Conservation (phyloP, 2,797 vertebrate genomes). For the Crocodylus rhombifer region DNA sequence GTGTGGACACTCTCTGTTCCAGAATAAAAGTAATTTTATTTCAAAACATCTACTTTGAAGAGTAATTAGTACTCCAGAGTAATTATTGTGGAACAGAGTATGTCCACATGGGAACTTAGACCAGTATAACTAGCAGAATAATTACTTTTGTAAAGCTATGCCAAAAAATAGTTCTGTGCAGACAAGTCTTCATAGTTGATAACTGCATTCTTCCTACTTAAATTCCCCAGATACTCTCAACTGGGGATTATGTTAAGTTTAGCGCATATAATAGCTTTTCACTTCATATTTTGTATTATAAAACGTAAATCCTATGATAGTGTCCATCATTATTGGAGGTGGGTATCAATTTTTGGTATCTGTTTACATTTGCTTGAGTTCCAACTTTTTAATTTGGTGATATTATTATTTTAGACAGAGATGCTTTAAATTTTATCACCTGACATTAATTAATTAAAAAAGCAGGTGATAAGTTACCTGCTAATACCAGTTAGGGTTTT, state of each 20-base stretch:
- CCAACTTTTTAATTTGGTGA: not conserved
- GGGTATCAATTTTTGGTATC: not conserved
- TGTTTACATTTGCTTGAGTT: not conserved
- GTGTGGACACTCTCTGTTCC: conserved; percentile 8
- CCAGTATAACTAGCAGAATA: conserved; percentile 22
- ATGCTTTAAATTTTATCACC: not conserved
- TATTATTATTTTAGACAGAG: not conserved
- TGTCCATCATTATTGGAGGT: not conserved
- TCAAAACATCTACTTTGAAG: conserved; percentile 24
- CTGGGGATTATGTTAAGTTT: not conserved
- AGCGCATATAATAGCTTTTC: not conserved
- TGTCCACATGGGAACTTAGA: not conserved
- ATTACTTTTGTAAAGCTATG: conserved; percentile 11
- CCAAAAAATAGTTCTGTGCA: conserved; percentile 18
- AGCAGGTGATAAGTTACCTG: not conserved
- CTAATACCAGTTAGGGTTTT: not conserved
- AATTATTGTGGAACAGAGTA: not conserved
- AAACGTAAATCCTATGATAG: not conserved
- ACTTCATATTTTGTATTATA: no score
- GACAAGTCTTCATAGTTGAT: not conserved
- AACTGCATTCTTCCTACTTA: not conserved
- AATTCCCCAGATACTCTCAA: not conserved
- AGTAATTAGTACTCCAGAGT: not conserved
- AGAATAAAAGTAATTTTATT: conserved; percentile 45
- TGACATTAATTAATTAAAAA: not conserved